Percentiles rank a stretch among this genome's conserved stretches.
Conservation (phyloP, 2,888 invertebrate species). For the Chymomyza caudatula region DNA sequence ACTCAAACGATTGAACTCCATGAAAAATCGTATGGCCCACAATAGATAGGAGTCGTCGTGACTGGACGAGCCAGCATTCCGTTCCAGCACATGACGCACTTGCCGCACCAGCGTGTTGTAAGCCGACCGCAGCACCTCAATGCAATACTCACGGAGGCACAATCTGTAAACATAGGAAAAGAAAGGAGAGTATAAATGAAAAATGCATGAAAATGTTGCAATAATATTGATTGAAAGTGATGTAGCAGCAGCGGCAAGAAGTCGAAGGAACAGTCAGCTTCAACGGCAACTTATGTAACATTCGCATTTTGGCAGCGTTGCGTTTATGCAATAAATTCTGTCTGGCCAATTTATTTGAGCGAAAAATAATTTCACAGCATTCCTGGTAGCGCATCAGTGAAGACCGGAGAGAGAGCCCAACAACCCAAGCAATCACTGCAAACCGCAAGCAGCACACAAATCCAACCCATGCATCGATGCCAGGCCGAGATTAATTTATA, state of each 20-base stretch:
- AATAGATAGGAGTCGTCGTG: constrained; percentile 96
- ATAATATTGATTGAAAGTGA: constrained; percentile 69
- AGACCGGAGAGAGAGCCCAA: neutral
- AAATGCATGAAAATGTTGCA: constrained; percentile 53
- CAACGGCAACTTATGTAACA: neutral
- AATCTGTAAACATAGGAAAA: constrained; percentile 80
- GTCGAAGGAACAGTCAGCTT: neutral
- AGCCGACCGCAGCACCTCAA: constrained; percentile 92
- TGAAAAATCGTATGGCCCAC: constrained; percentile 96
- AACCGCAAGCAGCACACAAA: constrained; percentile 41
- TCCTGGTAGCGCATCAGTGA: neutral
- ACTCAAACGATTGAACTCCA: constrained; percentile 96
- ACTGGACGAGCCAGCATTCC: constrained; percentile 83
- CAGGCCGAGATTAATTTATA: constrained; percentile 62
- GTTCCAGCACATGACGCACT: constrained; percentile 87
- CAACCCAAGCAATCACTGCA: constrained; percentile 42
- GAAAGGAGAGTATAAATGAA: constrained; percentile 42
- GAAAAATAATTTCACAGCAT: constrained; percentile 33
- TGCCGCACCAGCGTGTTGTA: constrained; percentile 95
- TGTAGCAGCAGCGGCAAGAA: constrained; percentile 38
- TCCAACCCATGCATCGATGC: constrained; percentile 42
- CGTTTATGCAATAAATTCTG: constrained; percentile 64
- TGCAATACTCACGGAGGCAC: constrained; percentile 95
- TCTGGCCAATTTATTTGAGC: constrained; percentile 63
- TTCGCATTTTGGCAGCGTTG: constrained; percentile 51